These are phyloP conservation scores for Blennius ocellaris DNA, from an alignment of 2,113 vertebrate genomes.

Conservation along the genomic window DNA sequence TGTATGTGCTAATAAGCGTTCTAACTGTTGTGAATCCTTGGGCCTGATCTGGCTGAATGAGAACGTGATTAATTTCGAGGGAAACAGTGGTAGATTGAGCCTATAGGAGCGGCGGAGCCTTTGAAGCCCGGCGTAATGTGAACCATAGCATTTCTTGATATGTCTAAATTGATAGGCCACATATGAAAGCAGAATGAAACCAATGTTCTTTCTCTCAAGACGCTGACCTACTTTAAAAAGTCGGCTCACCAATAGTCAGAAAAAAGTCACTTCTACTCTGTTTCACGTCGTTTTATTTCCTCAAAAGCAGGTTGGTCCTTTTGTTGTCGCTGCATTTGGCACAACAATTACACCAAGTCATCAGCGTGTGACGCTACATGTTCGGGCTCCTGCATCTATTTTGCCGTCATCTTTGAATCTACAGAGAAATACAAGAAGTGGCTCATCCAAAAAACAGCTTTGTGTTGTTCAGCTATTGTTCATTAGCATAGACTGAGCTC, in stretches of 20 bases:
- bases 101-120: slow-evolving; percentile 21
- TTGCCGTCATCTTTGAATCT: slow-evolving; percentile 55
- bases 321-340: slow-evolving; percentile 26
- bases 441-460: slow-evolving; percentile 49
- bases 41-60: slow-evolving; percentile 14
- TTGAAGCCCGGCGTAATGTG: slow-evolving; percentile 38
- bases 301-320: slow-evolving; percentile 24
- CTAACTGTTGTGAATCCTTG: slow-evolving; percentile 1
- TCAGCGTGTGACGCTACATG: slow-evolving; percentile 63
- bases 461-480: slow-evolving; percentile 62
- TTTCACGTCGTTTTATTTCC: slow-evolving; percentile 17
- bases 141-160: slow-evolving; percentile 57
- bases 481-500: slow-evolving; percentile 56
- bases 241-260: slow-evolving; percentile 22
- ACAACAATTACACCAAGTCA: slow-evolving; percentile 59
- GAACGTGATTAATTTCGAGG: slow-evolving; percentile 59
- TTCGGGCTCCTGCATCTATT: slow-evolving; percentile 53
- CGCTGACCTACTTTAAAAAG: slow-evolving; percentile 65
- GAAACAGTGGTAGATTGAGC: slow-evolving; percentile 45
- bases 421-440: slow-evolving; percentile 41
- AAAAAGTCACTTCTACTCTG: slow-evolving; percentile 38
- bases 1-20: too few species aligned
- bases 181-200: slow-evolving; percentile 49
- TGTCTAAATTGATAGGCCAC: slow-evolving; percentile 47
- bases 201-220: slow-evolving; percentile 43